Percentiles rank a stretch among this genome's conserved stretches.
These are phyloP conservation scores for Calyptommatus sinebrachiatus DNA, from an alignment of 2,113 vertebrate species.

Conservation along the genomic window DNA sequence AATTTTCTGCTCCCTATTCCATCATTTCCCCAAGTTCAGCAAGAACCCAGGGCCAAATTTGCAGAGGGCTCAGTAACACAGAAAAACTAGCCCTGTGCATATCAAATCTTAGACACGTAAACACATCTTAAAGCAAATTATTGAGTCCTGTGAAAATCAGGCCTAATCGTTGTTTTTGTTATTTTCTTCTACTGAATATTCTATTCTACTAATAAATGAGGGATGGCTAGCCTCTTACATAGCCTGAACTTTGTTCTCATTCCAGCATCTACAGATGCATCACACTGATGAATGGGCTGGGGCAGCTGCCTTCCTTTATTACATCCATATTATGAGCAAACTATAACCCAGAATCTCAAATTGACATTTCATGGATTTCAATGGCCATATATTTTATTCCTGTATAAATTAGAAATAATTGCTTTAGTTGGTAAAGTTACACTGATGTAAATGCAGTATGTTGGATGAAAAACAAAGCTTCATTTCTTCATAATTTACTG, in stretches of 20 bases:
- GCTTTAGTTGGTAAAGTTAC: neutral
- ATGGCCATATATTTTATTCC: neutral
- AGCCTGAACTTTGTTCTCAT: neutral
- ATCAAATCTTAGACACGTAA: too few species aligned
- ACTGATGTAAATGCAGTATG: constrained; percentile 1
- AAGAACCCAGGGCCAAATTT: too few species aligned
- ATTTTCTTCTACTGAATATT: neutral
- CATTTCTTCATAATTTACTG: constrained; percentile 10
- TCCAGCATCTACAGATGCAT: neutral
- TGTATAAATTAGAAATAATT: neutral
- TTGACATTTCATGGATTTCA: neutral
- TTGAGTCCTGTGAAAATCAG: too few species aligned
- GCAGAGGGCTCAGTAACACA: too few species aligned
- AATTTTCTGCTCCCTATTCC: too few species aligned
- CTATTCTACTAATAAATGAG: neutral
- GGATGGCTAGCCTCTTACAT: neutral
- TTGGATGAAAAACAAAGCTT: neutral
- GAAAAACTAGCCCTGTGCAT: too few species aligned
- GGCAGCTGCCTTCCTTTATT: neutral
- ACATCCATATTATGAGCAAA: neutral
- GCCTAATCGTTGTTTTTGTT: too few species aligned
- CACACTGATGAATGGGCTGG: neutral
- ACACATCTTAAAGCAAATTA: too few species aligned
- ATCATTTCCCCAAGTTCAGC: too few species aligned
- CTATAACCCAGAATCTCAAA: neutral